A percentile compares a stretch with the other conserved stretches of the same genome.
Conservation (phyloP, 2,113 vertebrate genomes). For the Marmota flaviventris region DNA sequence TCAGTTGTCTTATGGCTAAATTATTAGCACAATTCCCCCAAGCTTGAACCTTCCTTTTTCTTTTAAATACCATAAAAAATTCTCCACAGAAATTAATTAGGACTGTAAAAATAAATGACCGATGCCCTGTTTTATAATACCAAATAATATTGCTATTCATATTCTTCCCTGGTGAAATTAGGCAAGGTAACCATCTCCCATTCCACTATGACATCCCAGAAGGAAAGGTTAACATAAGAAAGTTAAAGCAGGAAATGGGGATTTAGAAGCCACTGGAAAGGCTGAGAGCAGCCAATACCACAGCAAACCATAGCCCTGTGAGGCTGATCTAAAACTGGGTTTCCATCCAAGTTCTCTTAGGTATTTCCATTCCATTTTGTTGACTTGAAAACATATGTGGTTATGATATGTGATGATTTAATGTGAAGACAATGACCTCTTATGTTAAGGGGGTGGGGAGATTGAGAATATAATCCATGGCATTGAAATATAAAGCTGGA, state of each 20-base stretch:
- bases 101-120: constrained; percentile 16
- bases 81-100: neutral
- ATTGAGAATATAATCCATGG: neutral
- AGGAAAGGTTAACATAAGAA: neutral
- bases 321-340: neutral
- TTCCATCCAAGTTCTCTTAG: neutral
- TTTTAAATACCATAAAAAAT: neutral
- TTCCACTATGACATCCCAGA: neutral
- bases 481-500: neutral
- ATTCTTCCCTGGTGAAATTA: neutral
- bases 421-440: neutral
- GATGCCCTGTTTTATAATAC: neutral
- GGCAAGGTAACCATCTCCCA: neutral
- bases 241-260: neutral
- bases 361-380: neutral
- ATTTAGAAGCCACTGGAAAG: neutral
- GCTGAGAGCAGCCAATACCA: rapidly evolving
- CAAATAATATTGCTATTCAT: neutral
- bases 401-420: neutral
- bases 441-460: neutral
- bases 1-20: neutral
- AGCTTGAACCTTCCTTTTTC: neutral
- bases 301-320: neutral
- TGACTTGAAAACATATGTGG: neutral
- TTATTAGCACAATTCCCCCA: neutral